These are phyloP conservation scores for Amitus sp. DNA, from an alignment of 2,888 invertebrate species.

Conservation along the genomic window DNA sequence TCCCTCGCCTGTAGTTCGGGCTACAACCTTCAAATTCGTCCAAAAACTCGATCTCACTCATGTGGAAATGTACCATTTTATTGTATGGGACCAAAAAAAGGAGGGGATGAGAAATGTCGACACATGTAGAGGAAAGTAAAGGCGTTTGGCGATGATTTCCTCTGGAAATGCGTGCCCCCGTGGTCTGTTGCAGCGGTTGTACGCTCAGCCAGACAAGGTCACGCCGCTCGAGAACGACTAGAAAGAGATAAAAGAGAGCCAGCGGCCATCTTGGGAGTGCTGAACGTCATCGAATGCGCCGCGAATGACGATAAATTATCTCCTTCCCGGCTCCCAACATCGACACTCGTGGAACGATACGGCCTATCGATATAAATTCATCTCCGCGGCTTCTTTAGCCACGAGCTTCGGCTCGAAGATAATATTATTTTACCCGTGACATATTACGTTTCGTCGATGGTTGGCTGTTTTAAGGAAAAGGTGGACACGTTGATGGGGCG, in stretches of 20 bases:
- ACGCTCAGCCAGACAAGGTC: slow-evolving; percentile 62
- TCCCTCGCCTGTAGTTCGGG: too few relatives aligned
- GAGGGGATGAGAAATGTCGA: too few relatives aligned
- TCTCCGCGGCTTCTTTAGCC: slow-evolving; percentile 3
- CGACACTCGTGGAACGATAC: slow-evolving; percentile 14
- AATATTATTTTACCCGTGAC: slow-evolving; percentile 5
- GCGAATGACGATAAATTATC: slow-evolving; percentile 53
- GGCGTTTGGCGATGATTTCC: slow-evolving; percentile 3
- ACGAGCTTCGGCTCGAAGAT: neutral
- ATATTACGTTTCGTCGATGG: neutral
- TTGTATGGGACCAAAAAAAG: too few relatives aligned
- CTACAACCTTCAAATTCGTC: too few relatives aligned
- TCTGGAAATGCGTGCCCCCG: slow-evolving; percentile 22
- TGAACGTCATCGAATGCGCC: slow-evolving; percentile 52
- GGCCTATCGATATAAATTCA: slow-evolving; percentile 12
- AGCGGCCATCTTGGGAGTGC: slow-evolving; percentile 59
- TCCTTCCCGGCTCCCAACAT: slow-evolving; percentile 15
- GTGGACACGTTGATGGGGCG: neutral
- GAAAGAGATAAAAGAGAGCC: slow-evolving; percentile 16
- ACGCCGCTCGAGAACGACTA: slow-evolving; percentile 58
- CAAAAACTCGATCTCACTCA: too few relatives aligned
- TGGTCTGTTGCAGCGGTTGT: slow-evolving; percentile 26
- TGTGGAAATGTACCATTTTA: too few relatives aligned
- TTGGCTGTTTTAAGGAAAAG: neutral
- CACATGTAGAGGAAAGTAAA: too few relatives aligned